phyloP scores from a whole-genome alignment of 2,797 vertebrate genomes.

The Enoplosus armatus region DNA sequence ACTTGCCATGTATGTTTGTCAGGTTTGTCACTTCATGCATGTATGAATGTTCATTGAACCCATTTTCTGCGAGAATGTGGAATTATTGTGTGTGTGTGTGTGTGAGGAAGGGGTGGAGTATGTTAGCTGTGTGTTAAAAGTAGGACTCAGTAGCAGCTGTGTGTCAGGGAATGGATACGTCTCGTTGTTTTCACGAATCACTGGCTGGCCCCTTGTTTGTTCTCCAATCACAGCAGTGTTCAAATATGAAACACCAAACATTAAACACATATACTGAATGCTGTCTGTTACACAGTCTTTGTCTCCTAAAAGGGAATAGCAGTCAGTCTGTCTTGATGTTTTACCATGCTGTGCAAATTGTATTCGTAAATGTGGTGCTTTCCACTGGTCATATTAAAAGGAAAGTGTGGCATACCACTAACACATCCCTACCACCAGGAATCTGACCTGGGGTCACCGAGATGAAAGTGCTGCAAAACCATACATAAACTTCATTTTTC shows the following conservation, averaged over 20 bases:
- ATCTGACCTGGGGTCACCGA: not conserved
- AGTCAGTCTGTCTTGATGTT: not conserved
- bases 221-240: conserved; percentile 2
- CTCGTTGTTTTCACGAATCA: not conserved
- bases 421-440: too few species aligned
- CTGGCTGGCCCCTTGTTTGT: conserved; percentile 19
- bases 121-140: conserved; percentile 24
- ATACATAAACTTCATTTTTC: not conserved
- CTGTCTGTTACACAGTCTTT: conserved; percentile 5
- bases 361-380: not conserved
- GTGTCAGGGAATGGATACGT: conserved; percentile 1
- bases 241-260: conserved; percentile 16
- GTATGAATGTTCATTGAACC: conserved; percentile 73
- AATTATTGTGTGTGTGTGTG: conserved; percentile 22
- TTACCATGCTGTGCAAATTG: not conserved
- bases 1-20: conserved; percentile 75
- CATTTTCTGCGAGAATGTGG: conserved; percentile 58
- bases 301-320: not conserved
- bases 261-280: not conserved
- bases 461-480: not conserved
- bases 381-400: not conserved
- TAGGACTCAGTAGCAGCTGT: conserved; percentile 16
- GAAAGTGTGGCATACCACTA: not conserved
- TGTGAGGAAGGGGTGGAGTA: not conserved
- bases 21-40: conserved; percentile 72